Evolutionary conservation across 2,888 invertebrate species (phyloP).

Genomic region (Ectemnius lituratus): DNA sequence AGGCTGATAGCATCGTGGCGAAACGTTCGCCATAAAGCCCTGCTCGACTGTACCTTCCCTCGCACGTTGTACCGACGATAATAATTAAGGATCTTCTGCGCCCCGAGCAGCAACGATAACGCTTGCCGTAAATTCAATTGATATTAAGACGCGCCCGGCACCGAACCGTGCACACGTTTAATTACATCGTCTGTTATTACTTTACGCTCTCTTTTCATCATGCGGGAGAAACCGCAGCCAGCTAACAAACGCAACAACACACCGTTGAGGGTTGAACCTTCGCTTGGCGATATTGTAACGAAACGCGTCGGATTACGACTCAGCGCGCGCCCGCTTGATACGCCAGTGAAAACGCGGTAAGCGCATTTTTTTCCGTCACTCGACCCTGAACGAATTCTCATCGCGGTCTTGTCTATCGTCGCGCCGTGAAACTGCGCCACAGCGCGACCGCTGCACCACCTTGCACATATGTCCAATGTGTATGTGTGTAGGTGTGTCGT

Average conservation of each 20-base stretch:
- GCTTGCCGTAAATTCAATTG: no score
- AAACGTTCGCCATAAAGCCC: background rate
- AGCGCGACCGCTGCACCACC: slow-evolving; percentile 2
- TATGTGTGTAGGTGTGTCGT: background rate
- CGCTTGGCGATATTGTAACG: slow-evolving; percentile 5
- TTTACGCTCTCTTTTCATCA: no score
- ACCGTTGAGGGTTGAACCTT: background rate
- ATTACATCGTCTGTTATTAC: no score
- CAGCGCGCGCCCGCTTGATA: background rate
- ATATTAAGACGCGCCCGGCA: no score
- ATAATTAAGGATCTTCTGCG: no score
- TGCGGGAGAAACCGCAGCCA: no score
- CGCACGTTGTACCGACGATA: background rate
- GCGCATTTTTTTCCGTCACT: slow-evolving; percentile 28
- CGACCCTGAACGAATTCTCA: slow-evolving; percentile 37
- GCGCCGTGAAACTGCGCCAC: background rate
- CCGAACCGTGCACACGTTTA: no score
- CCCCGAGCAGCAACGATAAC: no score
- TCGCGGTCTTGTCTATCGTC: slow-evolving; percentile 14
- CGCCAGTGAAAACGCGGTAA: slow-evolving; percentile 23
- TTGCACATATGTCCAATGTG: background rate
- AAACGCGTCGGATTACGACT: slow-evolving; percentile 13
- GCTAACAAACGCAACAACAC: no score
- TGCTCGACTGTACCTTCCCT: background rate
- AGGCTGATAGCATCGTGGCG: slow-evolving; percentile 1